These are phyloP conservation scores for Anthoscopus minutus DNA, from an alignment of 2,113 vertebrate genomes.

Conservation along the genomic window DNA sequence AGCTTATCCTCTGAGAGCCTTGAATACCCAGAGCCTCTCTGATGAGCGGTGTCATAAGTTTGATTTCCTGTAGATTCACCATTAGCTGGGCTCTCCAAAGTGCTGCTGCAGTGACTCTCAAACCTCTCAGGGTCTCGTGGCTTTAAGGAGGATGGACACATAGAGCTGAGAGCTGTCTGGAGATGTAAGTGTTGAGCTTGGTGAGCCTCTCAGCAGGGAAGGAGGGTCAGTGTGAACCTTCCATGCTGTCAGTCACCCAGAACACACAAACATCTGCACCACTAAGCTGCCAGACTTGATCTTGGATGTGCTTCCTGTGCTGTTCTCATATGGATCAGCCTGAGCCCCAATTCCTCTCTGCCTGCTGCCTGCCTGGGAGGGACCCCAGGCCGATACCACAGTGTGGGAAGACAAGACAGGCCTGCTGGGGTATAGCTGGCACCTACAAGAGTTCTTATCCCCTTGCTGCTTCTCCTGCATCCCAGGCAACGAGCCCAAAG, in stretches of 20 bases:
- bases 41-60: not conserved
- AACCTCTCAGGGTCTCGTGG: not conserved
- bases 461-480: not conserved
- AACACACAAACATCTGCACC: fast-evolving
- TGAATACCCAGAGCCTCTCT: not conserved
- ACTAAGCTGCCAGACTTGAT: not conserved
- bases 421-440: not conserved
- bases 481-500: not conserved
- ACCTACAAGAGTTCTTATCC: not conserved
- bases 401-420: not conserved
- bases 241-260: not conserved
- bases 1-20: not conserved
- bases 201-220: not conserved
- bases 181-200: not conserved
- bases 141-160: not conserved
- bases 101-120: not conserved
- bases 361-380: not conserved
- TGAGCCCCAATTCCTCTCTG: not conserved
- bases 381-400: not conserved
- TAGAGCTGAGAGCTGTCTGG: not conserved
- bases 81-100: not conserved
- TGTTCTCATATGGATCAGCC: not conserved
- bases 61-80: not conserved
- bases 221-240: not conserved
- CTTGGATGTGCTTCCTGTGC: fast-evolving